Base-by-base conservation (phyloP, 2,113 vertebrate species). In the Mastomys coucha region DNA sequence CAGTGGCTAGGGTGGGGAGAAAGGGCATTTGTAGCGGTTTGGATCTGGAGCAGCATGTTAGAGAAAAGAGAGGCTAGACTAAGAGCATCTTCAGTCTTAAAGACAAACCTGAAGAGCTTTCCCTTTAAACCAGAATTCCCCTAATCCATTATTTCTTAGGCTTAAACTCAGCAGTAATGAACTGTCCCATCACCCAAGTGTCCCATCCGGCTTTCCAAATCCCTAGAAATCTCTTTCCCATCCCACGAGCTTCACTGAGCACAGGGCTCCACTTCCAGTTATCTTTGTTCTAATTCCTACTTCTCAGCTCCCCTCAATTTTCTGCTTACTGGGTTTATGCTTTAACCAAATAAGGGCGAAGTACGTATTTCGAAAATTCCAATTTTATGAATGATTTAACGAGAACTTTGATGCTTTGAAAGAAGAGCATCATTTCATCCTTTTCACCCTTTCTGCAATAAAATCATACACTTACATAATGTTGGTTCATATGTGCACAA, bases 291-390 rank as follows among this genome's bases (percentile, higher is more conserved):
- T 70, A 75, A 88, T 69, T 78, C 56, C n/a, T n/a, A 26, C 9
- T 12, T 69, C 69, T n/a, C 20, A 8, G 5, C 63, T 88, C 56
- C 49, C 26, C 33, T 92, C 5, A 13, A 22, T 89, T 93, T 75
- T 95, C 92, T 94, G n/a, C 77, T 28, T 81, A 72, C 51, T 70
- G 9, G 31, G 42, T 76, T 91, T 94, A 45, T 63, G 33, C 31
- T 89, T 88, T n/a, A 51, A 82, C 75, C 24, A 56, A 84, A 92
- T 63, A 58, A 89, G 17, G 19, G n/a, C 11, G 8, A 73, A 91
- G 45, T 28, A 42, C 53, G 5, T 88, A 60, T 85, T 90, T 88
- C 56, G 70, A 76, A 93, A 94, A 89, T 76, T 89, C 49, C 51
- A 91, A 1, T 93, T 76, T 81, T 95, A 45, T 85, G 81, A 95